These are phyloP conservation scores for Megathymus violae DNA, from an alignment of 1,140 invertebrate genomes.

Conservation along the genomic window DNA sequence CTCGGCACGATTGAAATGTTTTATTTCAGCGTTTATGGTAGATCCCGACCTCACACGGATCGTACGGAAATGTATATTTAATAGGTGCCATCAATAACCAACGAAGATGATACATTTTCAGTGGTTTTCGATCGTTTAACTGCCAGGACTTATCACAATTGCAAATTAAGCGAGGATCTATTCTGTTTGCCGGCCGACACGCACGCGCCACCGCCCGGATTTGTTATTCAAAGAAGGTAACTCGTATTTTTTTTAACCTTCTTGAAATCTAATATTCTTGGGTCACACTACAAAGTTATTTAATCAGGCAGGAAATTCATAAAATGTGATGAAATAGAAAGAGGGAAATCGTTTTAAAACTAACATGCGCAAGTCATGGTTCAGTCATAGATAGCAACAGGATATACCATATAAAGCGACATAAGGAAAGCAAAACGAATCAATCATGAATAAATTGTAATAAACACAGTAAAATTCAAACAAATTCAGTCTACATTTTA, in stretches of 20 bases:
- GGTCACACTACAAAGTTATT: constrained; percentile 30
- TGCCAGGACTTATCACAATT: constrained; percentile 79
- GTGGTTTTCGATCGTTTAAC: constrained; percentile 68
- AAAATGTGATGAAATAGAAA: constrained; percentile 16
- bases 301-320: constrained; percentile 23
- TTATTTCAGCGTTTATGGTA: constrained; percentile 70
- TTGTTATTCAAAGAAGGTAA: constrained; percentile 68
- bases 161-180: constrained; percentile 79
- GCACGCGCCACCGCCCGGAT: constrained; percentile 50
- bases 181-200: constrained; percentile 48
- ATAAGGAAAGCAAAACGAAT: constrained; percentile 73
- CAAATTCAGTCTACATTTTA: constrained; percentile 51
- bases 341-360: constrained; percentile 22
- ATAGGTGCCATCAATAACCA: constrained; percentile 83
- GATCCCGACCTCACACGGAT: constrained; percentile 51
- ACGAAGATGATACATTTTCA: constrained; percentile 74
- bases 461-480: constrained; percentile 61
- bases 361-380: constrained; percentile 50
- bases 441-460: constrained; percentile 53
- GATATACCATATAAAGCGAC: constrained; percentile 70
- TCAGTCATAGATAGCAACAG: constrained; percentile 71
- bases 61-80: constrained; percentile 80
- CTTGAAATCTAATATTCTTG: constrained; percentile 40
- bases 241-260: constrained; percentile 58
- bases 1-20: constrained; percentile 76